Percentiles rank a stretch among this genome's conserved stretches.
Evolutionary conservation across 2,797 vertebrate genomes (phyloP).

Genomic region (Poeciliopsis gracilis): DNA sequence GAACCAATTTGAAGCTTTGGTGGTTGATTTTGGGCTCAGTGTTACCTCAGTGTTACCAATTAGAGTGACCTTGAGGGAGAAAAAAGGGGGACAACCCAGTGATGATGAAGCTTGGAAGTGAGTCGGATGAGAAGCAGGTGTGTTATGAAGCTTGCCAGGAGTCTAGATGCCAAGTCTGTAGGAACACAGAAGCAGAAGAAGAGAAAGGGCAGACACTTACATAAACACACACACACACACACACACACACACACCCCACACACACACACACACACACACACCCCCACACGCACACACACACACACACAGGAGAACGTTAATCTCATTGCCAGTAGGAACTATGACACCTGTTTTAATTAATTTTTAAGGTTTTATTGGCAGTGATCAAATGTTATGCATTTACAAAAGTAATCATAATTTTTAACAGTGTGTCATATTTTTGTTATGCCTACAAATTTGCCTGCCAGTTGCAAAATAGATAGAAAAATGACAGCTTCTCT

Average conservation of each 20-base stretch:
- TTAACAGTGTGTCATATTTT: not conserved
- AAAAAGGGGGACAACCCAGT: not conserved
- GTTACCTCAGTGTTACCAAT: not conserved
- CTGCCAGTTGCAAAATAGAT: not conserved
- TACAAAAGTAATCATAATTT: not conserved
- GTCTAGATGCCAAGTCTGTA: not conserved
- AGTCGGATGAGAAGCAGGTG: constrained; percentile 6
- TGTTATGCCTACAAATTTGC: not conserved
- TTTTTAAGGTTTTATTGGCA: not conserved
- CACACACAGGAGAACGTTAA: not conserved
- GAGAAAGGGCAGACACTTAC: not conserved
- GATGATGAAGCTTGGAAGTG: not conserved
- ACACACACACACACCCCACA: not conserved
- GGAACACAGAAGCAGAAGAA: not conserved
- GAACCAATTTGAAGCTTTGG: not conserved
- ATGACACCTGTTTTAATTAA: not conserved
- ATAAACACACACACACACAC: not conserved
- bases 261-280: not conserved
- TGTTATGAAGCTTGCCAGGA: not conserved
- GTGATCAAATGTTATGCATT: not conserved
- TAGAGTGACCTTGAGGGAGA: not conserved
- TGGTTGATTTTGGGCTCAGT: not conserved
- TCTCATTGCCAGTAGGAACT: constrained; percentile 1
- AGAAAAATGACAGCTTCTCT: not conserved
- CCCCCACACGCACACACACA: no score